Evolutionary conservation across 2,888 invertebrate species (phyloP), one percentile per base, ranked within the genome.

Genomic region (Watsonalla cultraria): DNA sequence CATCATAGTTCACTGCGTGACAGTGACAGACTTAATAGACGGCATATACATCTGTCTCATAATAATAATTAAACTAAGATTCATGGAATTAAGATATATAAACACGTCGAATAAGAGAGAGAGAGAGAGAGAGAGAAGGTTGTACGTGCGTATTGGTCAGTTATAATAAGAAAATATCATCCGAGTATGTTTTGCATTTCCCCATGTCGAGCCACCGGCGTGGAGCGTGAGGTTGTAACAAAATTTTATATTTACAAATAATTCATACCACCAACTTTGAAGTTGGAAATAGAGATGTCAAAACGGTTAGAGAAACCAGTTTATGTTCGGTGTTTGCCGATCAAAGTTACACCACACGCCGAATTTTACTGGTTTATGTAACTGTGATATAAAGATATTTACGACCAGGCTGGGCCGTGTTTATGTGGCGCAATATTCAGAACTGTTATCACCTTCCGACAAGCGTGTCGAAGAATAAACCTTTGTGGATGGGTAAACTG

Each of bases 261-360:
- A 69, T 72, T 64, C 70, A 70, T 72, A 68, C 57, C 56, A 67
- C 66, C 63, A 72, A 78, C 78, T 81, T 78, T 74, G 72, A 81
- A 76, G 76, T 75, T 37, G 49, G 63, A 74, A 78, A 78, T 74
- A 71, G 74, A 78, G 69, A 76, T 80, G 84, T 84, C 83, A 82
- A 80, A 82, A 78, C 66, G 72, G 69, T 70, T 57, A 74, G 73
- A 78, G 72, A 70, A 62, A 54, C 70, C 72, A 78, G 71, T 78
- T 78, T 78, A 78, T 72, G 76, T 70, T 72, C 65, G 61, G 65
- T 65, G 67, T 66, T 68, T 61, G 62, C 65, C 75, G 78, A 78
- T 80, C 78, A 80, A 82, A 82, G 76, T 81, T 80, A 64, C 62
- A 55, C 60, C 62, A 57, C 54, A 54, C 66, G 64, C 61, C 59